Percentiles rank a stretch among this genome's conserved stretches.
Conservation (phyloP, 2,888 invertebrate genomes). For the Notocelia uddmanniana region DNA sequence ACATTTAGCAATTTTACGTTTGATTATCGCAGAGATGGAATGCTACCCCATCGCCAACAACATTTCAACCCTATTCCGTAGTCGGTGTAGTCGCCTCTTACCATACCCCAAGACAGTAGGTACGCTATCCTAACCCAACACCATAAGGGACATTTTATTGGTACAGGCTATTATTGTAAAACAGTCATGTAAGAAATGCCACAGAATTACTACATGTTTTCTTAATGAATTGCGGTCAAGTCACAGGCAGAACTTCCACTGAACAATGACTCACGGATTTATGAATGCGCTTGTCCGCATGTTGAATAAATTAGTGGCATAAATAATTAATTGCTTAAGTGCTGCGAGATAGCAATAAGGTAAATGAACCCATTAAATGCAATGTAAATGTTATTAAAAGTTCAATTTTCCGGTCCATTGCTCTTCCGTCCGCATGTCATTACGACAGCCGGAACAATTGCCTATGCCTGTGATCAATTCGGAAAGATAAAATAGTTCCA, state of each 20-base stretch:
- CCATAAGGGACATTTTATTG: too few relatives aligned
- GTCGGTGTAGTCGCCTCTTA: too few relatives aligned
- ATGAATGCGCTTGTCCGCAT: constrained; percentile 17
- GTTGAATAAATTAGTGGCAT: constrained; percentile 30
- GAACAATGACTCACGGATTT: constrained; percentile 15
- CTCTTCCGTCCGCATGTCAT: constrained; percentile 25
- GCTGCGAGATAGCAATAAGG: constrained; percentile 3
- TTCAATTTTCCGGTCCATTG: constrained; percentile 28
- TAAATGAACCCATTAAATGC: constrained; percentile 14
- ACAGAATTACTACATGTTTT: constrained; percentile 11
- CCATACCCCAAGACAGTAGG: too few relatives aligned
- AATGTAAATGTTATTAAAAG: constrained; percentile 16
- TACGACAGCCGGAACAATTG: constrained; percentile 27
- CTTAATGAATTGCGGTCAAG: constrained; percentile 8
- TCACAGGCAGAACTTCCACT: constrained; percentile 12
- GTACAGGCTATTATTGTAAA: not conserved
- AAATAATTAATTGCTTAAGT: constrained; percentile 29
- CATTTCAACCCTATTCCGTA: too few relatives aligned
- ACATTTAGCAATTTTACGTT: too few relatives aligned
- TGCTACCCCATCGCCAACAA: too few relatives aligned
- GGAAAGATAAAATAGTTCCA: not conserved
- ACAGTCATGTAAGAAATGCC: not conserved
- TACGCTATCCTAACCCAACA: too few relatives aligned
- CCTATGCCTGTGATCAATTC: constrained; percentile 12
- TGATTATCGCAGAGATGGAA: too few relatives aligned